These are phyloP conservation scores for Drosophila diplacantha DNA, from an alignment of 2,888 invertebrate species.

Conservation along the genomic window DNA sequence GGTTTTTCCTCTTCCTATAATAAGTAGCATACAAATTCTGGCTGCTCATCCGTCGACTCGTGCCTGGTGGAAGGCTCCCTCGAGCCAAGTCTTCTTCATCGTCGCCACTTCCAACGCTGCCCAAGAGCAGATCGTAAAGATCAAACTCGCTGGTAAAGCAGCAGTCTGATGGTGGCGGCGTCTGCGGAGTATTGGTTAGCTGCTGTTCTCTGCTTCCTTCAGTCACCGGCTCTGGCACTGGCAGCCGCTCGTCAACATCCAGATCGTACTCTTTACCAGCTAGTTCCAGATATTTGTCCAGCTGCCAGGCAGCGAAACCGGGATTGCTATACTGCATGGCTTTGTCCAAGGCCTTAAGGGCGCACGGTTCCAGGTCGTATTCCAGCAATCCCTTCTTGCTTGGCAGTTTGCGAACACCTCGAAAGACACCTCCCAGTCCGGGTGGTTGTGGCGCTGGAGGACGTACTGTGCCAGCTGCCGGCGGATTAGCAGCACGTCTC, in stretches of 20 bases:
- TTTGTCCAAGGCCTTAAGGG: slow-evolving; percentile 64
- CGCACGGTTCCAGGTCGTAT: slow-evolving; percentile 69
- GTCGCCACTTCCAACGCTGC: slow-evolving; percentile 49
- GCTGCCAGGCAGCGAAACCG: slow-evolving; percentile 69
- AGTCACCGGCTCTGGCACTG: neutral
- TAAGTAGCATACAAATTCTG: slow-evolving; percentile 65
- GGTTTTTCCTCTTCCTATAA: slow-evolving; percentile 74
- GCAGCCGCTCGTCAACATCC: slow-evolving; percentile 18
- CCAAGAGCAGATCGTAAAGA: slow-evolving; percentile 70
- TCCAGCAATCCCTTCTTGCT: slow-evolving; percentile 74
- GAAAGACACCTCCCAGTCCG: slow-evolving; percentile 32
- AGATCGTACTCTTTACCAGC: slow-evolving; percentile 59
- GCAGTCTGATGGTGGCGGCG: slow-evolving; percentile 73
- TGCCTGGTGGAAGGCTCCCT: slow-evolving; percentile 16
- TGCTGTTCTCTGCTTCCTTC: slow-evolving; percentile 28
- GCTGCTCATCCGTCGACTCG: slow-evolving; percentile 39
- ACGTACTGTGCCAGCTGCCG: slow-evolving; percentile 20
- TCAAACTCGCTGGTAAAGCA: slow-evolving; percentile 75
- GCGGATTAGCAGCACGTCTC: slow-evolving; percentile 28
- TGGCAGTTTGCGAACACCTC: slow-evolving; percentile 69
- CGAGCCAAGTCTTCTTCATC: slow-evolving; percentile 45
- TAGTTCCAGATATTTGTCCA: slow-evolving; percentile 74
- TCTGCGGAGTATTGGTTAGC: slow-evolving; percentile 23
- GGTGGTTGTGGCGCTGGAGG: slow-evolving; percentile 20
- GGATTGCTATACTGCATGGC: slow-evolving; percentile 62